Base-by-base conservation (phyloP, 2,797 vertebrate genomes). In the Paedocypris micromegethes region DNA sequence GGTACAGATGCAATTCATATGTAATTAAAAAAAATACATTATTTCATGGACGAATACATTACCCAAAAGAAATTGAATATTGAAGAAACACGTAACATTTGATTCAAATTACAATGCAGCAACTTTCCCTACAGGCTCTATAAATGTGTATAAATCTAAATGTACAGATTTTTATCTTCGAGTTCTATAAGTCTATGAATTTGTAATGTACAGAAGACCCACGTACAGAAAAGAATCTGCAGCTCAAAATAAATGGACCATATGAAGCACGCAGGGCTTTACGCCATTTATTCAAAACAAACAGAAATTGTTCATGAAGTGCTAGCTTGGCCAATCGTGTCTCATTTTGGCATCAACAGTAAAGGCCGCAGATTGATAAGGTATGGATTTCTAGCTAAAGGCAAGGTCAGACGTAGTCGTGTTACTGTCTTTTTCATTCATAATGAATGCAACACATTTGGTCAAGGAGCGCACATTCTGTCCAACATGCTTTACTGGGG, bases 271-370 rank as follows among this genome's bases (percentile, higher is more conserved):
- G 45, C 49, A 54, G 45, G 9, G 41, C 39, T 5, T 58, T 2
- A 9, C 38, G 58, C n/a, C 23, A 8, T 41, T 60, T 37, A 47
- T 53, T 54, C 54, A 60, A 53, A 68, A 46, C 66, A 53, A 61
- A 60, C 40, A 42, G 47, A 52, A 55, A 46, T 5, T 2, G 1
- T 9, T 5, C 50, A 45, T 53, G 54, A 54, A 40, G 44, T 50
- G 9, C 54, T 52, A 5, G 3, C 37, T n/a, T n/a, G 43, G 42
- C 3, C 7, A 68, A 48, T 39, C 8, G 9, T 47, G 6, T 53
- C 44, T 47, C 7, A 39, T 54, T 54, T 54, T 5, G 48, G 66
- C 3, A 68, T n/a, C 53, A 54, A 47, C 2, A 5, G n/a, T 6
- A n/a, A 8, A 8, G 57, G n/a, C 43, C 37, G 47, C 41, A 9